These are phyloP conservation scores for Todiramphus chloris DNA, from an alignment of 2,113 vertebrate species.

Conservation along the genomic window DNA sequence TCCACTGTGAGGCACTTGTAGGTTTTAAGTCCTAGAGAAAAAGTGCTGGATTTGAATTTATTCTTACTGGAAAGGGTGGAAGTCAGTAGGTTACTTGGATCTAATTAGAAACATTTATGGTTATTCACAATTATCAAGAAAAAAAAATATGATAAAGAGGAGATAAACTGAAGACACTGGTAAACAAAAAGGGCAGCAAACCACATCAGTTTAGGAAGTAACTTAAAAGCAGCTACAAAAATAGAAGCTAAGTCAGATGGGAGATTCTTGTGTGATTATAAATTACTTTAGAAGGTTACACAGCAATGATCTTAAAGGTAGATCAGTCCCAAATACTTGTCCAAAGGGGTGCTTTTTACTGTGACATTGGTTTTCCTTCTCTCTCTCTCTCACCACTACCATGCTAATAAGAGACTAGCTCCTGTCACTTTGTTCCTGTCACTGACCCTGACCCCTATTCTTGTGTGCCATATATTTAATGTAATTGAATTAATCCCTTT, in stretches of 20 bases:
- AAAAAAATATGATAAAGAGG: not conserved
- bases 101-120: not conserved
- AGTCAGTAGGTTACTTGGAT: not conserved
- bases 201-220: not conserved
- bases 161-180: not conserved
- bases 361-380: not conserved
- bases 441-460: not conserved
- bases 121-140: not conserved
- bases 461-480: not conserved
- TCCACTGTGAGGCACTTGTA: not conserved
- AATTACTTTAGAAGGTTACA: not conserved
- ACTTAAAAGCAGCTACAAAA: not conserved
- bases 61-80: not conserved
- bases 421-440: not conserved
- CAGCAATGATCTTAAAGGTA: not conserved
- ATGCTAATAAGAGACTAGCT: not conserved
- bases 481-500: conserved; percentile 31
- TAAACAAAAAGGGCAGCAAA: not conserved
- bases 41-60: not conserved
- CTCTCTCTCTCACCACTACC: not conserved
- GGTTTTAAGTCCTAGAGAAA: not conserved
- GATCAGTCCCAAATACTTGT: not conserved
- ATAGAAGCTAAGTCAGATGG: not conserved
- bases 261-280: not conserved
- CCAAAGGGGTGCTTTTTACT: not conserved